These are phyloP conservation scores for Drosophila parabipectinata DNA, from an alignment of 1,140 invertebrate species.

Conservation along the genomic window DNA sequence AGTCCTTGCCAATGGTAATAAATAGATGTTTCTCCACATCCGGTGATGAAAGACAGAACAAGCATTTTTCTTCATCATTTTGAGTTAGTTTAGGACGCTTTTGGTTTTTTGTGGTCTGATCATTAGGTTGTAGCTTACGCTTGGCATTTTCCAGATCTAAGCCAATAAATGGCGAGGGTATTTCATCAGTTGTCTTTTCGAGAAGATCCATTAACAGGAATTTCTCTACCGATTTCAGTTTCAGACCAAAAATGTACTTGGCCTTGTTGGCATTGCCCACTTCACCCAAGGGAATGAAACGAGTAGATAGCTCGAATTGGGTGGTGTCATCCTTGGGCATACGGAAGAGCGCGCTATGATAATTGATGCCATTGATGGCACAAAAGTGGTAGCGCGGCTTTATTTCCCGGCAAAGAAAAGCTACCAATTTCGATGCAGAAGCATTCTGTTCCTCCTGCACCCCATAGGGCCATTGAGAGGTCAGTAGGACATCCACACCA, in stretches of 20 bases:
- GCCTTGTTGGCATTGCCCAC: constrained; percentile 92
- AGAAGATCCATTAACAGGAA: constrained; percentile 91
- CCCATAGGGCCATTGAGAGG: constrained; percentile 94
- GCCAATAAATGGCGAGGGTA: constrained; percentile 91
- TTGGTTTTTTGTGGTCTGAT: constrained; percentile 70
- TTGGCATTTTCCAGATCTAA: constrained; percentile 70
- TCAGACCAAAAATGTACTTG: constrained; percentile 97
- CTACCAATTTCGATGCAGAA: constrained; percentile 89
- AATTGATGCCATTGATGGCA: constrained; percentile 90
- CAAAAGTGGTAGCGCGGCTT: constrained; percentile 97
- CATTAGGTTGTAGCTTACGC: constrained; percentile 80
- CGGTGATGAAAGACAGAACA: constrained; percentile 98
- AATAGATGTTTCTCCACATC: constrained; percentile 98
- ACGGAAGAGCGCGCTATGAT: constrained; percentile 95
- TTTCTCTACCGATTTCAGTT: constrained; percentile 91
- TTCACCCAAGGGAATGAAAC: constrained; percentile 94
- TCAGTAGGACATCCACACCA: constrained; percentile 96
- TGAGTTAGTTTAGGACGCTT: constrained; percentile 85
- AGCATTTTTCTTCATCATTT: constrained; percentile 91
- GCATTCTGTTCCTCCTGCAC: constrained; percentile 85
- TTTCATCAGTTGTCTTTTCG: constrained; percentile 94
- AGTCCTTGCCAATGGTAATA: constrained; percentile 93
- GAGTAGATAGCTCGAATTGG: constrained; percentile 89
- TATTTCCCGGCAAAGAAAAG: constrained; percentile 92
- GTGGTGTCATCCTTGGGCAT: constrained; percentile 86